Conservation (phyloP, 2,113 vertebrate genomes). For the Agelaius phoeniceus region DNA sequence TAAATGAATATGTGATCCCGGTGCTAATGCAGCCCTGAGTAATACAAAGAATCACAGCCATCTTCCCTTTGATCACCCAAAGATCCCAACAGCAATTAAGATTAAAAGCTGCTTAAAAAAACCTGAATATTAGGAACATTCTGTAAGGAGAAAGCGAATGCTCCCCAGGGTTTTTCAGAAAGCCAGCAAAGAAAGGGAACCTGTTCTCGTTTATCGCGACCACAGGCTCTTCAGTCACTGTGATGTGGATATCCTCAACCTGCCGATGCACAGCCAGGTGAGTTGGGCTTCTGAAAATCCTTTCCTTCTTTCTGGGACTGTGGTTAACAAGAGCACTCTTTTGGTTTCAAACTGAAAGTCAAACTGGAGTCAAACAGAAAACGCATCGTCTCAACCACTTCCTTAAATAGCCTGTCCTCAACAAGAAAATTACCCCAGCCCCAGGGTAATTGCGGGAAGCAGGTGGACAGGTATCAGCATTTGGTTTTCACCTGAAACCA, state of each 20-base stretch:
- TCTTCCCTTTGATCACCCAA: conserved; percentile 47
- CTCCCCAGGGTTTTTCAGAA: not conserved
- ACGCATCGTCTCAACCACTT: conserved; percentile 29
- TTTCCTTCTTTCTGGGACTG: conserved; percentile 27
- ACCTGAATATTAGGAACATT: not conserved
- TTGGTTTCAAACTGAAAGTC: conserved; percentile 61
- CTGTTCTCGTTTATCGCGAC: fast-evolving
- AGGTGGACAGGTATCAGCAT: not conserved
- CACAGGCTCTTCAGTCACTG: not conserved
- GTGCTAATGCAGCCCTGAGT: conserved; percentile 13
- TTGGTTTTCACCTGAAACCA: conserved; percentile 34
- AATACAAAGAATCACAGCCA: conserved; percentile 42
- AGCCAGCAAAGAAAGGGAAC: not conserved
- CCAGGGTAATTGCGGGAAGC: not conserved
- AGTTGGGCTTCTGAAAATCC: conserved; percentile 9
- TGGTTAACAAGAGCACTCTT: not conserved
- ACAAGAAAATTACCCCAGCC: not conserved
- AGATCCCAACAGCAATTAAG: conserved; percentile 34
- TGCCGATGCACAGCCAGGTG: not conserved
- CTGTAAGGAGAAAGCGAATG: not conserved
- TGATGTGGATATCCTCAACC: not conserved
- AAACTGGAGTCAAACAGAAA: conserved; percentile 62
- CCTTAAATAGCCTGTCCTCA: not conserved
- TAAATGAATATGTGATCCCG: conserved; percentile 20
- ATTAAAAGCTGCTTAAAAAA: not conserved